Evolutionary conservation across 1,140 invertebrate species (phyloP).

Genomic region (Copidosoma floridanum): DNA sequence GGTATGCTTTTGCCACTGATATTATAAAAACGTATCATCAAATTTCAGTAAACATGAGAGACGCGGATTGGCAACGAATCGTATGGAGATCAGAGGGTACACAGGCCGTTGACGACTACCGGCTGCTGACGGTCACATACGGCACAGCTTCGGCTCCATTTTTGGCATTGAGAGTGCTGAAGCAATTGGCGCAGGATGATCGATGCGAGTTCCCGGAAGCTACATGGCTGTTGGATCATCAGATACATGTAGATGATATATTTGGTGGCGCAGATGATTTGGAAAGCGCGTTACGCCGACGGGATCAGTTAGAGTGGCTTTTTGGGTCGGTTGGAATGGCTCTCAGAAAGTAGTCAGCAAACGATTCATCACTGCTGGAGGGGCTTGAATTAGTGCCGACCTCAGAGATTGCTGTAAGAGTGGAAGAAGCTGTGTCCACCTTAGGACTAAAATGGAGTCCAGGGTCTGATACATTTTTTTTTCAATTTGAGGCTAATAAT

Average conservation of each 20-base stretch:
- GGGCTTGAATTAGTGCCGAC: no score
- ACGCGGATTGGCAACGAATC: conserved; percentile 6
- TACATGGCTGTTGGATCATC: no score
- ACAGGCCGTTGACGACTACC: neutral
- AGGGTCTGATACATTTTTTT: no score
- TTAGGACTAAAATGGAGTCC: no score
- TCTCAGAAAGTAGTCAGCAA: no score
- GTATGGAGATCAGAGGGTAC: neutral
- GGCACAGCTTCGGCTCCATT: conserved; percentile 1
- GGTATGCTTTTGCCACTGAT: neutral
- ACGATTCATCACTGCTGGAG: no score
- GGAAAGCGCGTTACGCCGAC: neutral
- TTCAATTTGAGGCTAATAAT: no score
- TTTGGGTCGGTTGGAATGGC: neutral
- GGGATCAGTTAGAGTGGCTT: neutral
- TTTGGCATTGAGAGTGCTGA: neutral
- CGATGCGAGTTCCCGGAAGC: neutral
- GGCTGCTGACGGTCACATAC: conserved; percentile 8
- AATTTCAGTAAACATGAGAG: conserved; percentile 1
- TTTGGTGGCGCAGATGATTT: neutral
- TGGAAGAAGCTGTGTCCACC: no score
- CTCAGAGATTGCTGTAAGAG: no score
- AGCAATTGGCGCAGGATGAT: neutral
- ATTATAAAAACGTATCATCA: neutral
- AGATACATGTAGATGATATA: no score